Base-by-base conservation (phyloP, 2,113 vertebrate genomes). In the Perognathus longimembris region DNA sequence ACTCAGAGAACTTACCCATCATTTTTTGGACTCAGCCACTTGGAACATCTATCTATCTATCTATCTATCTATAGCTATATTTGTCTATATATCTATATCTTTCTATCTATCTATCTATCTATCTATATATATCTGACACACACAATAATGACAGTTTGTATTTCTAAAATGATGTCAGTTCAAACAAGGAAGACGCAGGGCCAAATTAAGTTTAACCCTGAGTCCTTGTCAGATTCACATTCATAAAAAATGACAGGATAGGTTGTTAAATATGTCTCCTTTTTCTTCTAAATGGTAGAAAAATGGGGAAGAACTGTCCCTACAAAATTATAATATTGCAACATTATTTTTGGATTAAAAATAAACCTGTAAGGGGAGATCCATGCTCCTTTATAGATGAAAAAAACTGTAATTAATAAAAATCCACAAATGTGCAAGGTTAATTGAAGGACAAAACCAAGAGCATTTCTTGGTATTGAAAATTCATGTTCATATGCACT, bases 391-490 rank as follows among this genome's bases (percentile, higher is more conserved):
- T 69, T 66, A 92, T 70, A 15, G 7, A 85, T 14, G 73, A 77
- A 4, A 22, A 50, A 78, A 92, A 66, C 18, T 73, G 15, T 78
- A 78, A 75, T 11, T 20, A 73, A 85, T 40, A 82, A n/a, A 69
- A 92, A 73, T 74, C 20, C 88, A 30, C 50, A 34, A 90, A 77
- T 21, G 7, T 10, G 42, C 79, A 93, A 57, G 32, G 57, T 89
- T 50, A 87, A 6, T 45, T 67, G 26, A 74, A 78, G 63, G 63
- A 32, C 17, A 76, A 66, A 59, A 32, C 36, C 80, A 74, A 80
- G 17, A 85, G 7, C 54, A 79, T 30, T 67, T 86, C 61, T 94
- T 69, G 63, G 4, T 67, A 66, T 74, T 96, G 83, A 64, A 36
- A 92, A 93, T 83, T 4, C 22, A 69, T 7, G 1, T 61, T 89